These are phyloP conservation scores for Calyptomena viridis DNA, from an alignment of 2,113 vertebrate species.

Conservation along the genomic window DNA sequence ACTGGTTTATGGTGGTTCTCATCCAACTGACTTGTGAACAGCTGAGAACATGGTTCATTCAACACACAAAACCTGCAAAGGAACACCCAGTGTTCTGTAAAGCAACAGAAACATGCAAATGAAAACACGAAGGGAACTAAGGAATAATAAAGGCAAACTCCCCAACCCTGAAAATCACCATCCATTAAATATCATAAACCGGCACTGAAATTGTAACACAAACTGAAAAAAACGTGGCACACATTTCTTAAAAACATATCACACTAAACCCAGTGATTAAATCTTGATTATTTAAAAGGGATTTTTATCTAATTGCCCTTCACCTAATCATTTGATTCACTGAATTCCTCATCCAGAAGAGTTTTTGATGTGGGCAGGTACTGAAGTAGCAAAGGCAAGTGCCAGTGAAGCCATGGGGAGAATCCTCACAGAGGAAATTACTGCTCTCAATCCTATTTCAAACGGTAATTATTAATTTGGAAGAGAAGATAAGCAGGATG, in stretches of 20 bases:
- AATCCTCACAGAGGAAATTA: constrained; percentile 21
- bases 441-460: background rate
- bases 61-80: background rate
- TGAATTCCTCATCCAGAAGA: background rate
- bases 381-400: background rate
- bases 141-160: background rate
- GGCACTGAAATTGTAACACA: background rate
- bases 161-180: background rate
- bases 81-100: background rate
- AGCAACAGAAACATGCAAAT: background rate
- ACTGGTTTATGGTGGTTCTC: background rate
- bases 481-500: background rate
- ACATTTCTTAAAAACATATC: background rate
- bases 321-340: background rate
- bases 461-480: background rate
- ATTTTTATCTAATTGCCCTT: background rate
- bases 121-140: background rate
- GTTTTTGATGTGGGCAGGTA: background rate
- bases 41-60: background rate
- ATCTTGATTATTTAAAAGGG: background rate
- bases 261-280: background rate
- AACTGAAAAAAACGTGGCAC: background rate
- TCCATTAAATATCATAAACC: background rate
- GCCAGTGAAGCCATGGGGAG: background rate
- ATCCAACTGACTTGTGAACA: background rate